Base-by-base conservation (phyloP, 2,113 vertebrate species). In the Pangasianodon hypophthalmus region DNA sequence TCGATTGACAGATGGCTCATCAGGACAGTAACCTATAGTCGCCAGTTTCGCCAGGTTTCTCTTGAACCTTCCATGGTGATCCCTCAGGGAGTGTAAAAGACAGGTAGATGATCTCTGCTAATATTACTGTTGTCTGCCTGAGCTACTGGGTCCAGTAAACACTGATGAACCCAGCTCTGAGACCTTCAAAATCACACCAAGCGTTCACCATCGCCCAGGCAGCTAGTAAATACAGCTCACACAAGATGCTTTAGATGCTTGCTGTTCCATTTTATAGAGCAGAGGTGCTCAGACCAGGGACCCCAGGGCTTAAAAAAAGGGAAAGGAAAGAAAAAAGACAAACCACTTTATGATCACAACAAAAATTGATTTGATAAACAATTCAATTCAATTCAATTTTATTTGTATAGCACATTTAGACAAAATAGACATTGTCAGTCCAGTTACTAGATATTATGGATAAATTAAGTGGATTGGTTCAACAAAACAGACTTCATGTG, bases 101-200 rank as follows among this genome's bases (percentile, higher is more conserved):
- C 85, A 86, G 86, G 90, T 90, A 88, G 86, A 89, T 90, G 90
- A 82, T 75, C 13, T 87, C 56, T 79, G 71, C 85, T 86, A 88
- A 93, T 88, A 88, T 88, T 69, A 85, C 84, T 48, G 90, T 56
- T 77, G 41, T 91, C 88, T 90, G 69, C 86, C 84, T 91, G 75
- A 90, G 81, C 88, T 89, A 10, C 64, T 79, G 80, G 69, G 46
- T 48, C 6, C 77, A 86, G 87, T 73, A 77, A 90, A 86, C 75
- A 86, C 29, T 2, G 48, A 29, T 71, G 41, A 79, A 85, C 44
- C 79, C 80, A 62, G 56, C 62, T 84, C 44, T 73, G 32, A 44
- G 44, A 91, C 91, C 88, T 88, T 90, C 82, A 91, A 64, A 88
- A 85, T 41, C 44, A 60, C 77, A 67, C 54, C 50, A 84, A 87